Conservation (phyloP, 2,113 vertebrate genomes). For the Dicaeum eximium region DNA sequence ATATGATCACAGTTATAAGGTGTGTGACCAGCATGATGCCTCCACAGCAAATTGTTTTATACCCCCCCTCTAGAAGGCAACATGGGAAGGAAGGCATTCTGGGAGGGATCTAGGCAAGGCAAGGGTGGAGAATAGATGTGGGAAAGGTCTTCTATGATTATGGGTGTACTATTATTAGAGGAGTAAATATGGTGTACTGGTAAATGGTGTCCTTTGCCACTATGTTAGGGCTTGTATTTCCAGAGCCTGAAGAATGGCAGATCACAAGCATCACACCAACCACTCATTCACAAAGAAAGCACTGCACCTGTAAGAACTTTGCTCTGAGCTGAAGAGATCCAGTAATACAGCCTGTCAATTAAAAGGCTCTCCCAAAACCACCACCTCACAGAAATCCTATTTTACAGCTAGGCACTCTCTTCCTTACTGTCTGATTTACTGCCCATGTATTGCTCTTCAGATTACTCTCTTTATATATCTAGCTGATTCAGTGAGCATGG, state of each 20-base stretch:
- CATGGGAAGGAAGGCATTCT: neutral
- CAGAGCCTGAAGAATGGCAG: neutral
- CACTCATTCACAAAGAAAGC: neutral
- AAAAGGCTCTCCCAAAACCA: neutral
- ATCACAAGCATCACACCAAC: neutral
- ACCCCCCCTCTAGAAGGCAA: neutral
- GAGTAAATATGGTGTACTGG: neutral
- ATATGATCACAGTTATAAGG: neutral
- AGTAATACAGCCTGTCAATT: neutral
- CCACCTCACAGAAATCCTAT: neutral
- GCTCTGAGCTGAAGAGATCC: neutral
- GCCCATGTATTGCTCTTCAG: neutral
- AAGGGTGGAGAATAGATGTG: neutral
- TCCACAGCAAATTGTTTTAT: rapidly evolving
- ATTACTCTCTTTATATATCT: neutral
- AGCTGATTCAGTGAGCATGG: neutral
- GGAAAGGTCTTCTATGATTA: neutral
- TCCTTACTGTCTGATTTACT: neutral
- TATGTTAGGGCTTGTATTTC: neutral
- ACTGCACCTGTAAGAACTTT: neutral
- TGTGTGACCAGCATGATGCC: neutral
- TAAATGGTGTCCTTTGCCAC: neutral
- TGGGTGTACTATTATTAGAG: neutral
- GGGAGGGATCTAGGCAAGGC: neutral
- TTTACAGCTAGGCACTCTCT: neutral